Evolutionary conservation across 2,113 vertebrate species (phyloP).

Genomic region (Notarius lentiginosus): DNA sequence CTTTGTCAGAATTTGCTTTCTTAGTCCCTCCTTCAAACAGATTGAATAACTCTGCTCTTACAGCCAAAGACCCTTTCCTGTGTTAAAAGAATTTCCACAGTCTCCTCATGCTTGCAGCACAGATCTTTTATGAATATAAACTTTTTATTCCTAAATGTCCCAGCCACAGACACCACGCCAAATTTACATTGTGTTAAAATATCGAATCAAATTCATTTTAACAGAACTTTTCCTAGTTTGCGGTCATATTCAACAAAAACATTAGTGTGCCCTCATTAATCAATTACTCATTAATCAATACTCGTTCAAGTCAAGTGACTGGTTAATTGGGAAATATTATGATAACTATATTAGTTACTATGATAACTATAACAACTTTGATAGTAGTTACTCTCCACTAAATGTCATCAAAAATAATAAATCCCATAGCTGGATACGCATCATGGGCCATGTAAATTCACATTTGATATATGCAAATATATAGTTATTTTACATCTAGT

Average conservation of each 20-base stretch:
- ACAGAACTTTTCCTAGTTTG: background rate
- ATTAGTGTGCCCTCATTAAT: background rate
- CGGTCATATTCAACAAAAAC: background rate
- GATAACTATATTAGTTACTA: background rate
- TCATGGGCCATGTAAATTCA: background rate
- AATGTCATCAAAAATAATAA: background rate
- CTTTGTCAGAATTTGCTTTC: constrained; percentile 23
- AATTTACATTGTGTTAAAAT: background rate
- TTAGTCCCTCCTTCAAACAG: background rate
- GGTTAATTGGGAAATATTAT: background rate
- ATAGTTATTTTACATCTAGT: background rate
- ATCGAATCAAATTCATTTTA: background rate
- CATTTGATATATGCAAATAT: background rate
- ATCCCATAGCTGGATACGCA: background rate
- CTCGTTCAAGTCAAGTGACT: background rate
- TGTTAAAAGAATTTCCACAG: constrained; percentile 18
- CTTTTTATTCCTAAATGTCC: background rate
- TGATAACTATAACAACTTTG: background rate
- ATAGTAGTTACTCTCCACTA: background rate
- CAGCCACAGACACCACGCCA: background rate
- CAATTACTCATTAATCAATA: too few relatives aligned
- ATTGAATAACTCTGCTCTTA: background rate
- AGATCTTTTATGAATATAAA: background rate
- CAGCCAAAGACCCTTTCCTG: background rate
- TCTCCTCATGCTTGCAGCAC: background rate